Evolutionary conservation across 2,888 invertebrate genomes (phyloP), one percentile per base, ranked within the genome.

Genomic region (Dicycla oo): DNA sequence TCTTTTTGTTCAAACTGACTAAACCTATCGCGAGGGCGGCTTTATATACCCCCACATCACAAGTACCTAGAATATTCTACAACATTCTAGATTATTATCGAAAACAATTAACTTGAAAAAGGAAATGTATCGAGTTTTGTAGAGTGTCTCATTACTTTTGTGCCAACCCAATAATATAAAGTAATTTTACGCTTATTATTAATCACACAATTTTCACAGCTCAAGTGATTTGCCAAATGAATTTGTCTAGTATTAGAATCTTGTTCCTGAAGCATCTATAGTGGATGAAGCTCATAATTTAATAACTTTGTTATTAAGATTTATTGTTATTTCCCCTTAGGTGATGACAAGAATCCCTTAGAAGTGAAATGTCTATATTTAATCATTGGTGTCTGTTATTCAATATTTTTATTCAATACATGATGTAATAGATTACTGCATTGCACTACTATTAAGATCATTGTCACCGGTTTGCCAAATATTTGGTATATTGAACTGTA

Each of bases 171-270:
- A n/a, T n/a, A 63, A 56, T 64, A 61, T 78, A 80, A 78, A 78
- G 66, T 82, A 81, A 85, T 78, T 73, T 86, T 78, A 84, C 65
- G 81, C 83, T 81, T 82, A 81, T 76, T 82, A 73, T 78, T 80
- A 84, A 53, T 77, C 84, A 75, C 80, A 86, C 75, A 85, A 78
- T 84, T 81, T 76, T 84, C 79, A 85, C 84, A 89, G 95, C 95
- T 95, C 95, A 95, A 95, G 86, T 88, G 84, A 88, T 89, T 92
- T 94, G 95, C 95, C 95, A 95, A 95, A 95, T 95, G 86, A 86
- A 89, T 94, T 94, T 92, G 86, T 90, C 85, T 87, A 84, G 76
- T 87, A 72, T 83, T 88, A 89, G 78, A 83, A 69, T 78, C 69
- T 75, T 73, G 78, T 80, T 80, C 72, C 75, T 80, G 64, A 78